A percentile compares a stretch with the other conserved stretches of the same genome.
phyloP scores from a whole-genome alignment of 2,113 vertebrate genomes.

The Lontra canadensis region DNA sequence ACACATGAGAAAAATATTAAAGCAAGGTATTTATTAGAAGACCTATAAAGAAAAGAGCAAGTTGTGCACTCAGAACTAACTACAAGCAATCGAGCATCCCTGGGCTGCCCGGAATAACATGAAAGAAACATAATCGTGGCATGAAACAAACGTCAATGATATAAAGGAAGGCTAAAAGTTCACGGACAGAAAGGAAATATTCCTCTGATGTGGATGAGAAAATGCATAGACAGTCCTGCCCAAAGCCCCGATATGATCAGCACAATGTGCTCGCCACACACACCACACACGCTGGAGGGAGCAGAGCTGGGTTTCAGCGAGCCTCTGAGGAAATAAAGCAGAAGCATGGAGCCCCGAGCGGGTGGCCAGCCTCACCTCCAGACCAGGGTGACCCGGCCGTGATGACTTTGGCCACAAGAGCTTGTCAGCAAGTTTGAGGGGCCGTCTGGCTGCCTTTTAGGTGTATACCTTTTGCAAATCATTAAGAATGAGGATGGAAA shows the following conservation, averaged over 20 bases:
- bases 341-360: fast-evolving
- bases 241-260: not conserved
- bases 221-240: not conserved
- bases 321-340: not conserved
- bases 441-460: fast-evolving
- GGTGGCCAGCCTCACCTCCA: fast-evolving
- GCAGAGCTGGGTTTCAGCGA: not conserved
- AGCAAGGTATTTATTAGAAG: conserved; percentile 36
- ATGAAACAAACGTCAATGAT: conserved; percentile 20
- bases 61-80: not conserved
- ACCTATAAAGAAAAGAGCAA: conserved; percentile 40
- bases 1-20: conserved; percentile 37
- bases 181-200: conserved; percentile 21
- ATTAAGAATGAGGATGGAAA: not conserved
- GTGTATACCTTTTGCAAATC: fast-evolving
- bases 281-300: fast-evolving
- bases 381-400: fast-evolving
- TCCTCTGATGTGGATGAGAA: conserved; percentile 47
- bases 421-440: fast-evolving
- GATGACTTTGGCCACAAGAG: fast-evolving
- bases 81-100: not conserved
- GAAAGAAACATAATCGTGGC: not conserved
- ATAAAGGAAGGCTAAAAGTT: conserved; percentile 67
- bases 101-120: not conserved
- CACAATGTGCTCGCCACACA: not conserved